phyloP scores from a whole-genome alignment of 2,113 vertebrate genomes.

The Lophura nycthemera region DNA sequence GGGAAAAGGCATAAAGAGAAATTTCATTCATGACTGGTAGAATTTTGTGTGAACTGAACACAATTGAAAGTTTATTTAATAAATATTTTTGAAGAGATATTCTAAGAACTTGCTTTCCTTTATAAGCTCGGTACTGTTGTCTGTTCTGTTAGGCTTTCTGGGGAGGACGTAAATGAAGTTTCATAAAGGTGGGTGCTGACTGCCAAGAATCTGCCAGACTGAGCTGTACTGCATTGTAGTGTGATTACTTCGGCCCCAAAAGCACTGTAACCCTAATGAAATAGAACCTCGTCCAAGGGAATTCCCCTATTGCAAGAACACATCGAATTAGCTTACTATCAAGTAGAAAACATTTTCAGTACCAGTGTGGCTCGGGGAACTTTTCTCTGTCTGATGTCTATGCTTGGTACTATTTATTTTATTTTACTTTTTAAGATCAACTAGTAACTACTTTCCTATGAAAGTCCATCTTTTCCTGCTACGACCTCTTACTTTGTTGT shows the following conservation, averaged over 20 bases:
- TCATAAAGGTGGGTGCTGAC: slow-evolving; percentile 27
- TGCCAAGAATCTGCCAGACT: slow-evolving; percentile 65
- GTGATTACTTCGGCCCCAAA: slow-evolving; percentile 2
- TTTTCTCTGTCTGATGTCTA: not conserved
- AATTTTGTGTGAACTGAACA: not conserved
- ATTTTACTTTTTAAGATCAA: not conserved
- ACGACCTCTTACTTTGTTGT: not conserved
- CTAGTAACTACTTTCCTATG: not conserved
- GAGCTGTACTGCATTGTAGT: not conserved
- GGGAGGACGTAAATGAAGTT: not conserved
- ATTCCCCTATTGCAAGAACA: slow-evolving; percentile 2
- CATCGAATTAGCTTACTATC: not conserved
- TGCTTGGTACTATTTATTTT: not conserved
- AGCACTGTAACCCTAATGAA: slow-evolving; percentile 11
- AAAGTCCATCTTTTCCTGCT: not conserved
- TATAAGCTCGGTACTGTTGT: rapidly evolving
- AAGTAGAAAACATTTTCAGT: not conserved
- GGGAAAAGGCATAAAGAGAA: not conserved
- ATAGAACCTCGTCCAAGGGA: not conserved
- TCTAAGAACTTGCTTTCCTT: not conserved
- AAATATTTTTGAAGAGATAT: not conserved
- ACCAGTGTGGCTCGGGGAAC: not conserved
- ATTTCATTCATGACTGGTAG: not conserved
- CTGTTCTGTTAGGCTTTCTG: not conserved
- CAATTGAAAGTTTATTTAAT: not conserved